Evolutionary conservation across 2,113 vertebrate genomes (phyloP).

Genomic region (Taurulus bubalis): DNA sequence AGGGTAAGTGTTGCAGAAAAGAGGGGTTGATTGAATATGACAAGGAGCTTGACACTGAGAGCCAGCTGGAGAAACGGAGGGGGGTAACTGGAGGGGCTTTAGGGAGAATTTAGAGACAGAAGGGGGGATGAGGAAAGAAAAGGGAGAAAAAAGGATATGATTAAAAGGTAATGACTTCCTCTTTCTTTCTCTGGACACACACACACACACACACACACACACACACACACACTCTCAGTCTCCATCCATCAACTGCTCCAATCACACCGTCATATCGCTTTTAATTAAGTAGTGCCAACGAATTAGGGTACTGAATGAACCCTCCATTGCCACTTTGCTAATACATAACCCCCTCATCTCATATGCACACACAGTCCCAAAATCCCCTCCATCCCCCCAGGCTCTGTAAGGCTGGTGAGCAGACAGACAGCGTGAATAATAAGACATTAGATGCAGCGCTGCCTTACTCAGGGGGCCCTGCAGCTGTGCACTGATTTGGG

Average conservation of each 20-base stretch:
- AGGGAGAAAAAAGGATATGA: slow-evolving; percentile 61
- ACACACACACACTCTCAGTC: slow-evolving; percentile 49
- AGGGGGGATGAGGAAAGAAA: slow-evolving; percentile 50
- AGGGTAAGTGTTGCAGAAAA: slow-evolving; percentile 61
- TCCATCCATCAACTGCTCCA: slow-evolving; percentile 70
- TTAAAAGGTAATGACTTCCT: slow-evolving; percentile 79
- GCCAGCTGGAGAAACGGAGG: slow-evolving; percentile 62
- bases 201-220: slow-evolving; percentile 42
- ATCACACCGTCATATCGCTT: slow-evolving; percentile 70
- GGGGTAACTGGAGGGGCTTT: slow-evolving; percentile 38
- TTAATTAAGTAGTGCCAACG: slow-evolving; percentile 72
- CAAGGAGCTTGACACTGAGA: slow-evolving; percentile 67
- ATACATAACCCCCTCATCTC: slow-evolving; percentile 65
- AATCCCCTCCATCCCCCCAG: slow-evolving; percentile 52
- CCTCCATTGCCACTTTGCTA: slow-evolving; percentile 67
- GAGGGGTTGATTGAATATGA: slow-evolving; percentile 67
- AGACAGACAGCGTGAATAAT: slow-evolving; percentile 80
- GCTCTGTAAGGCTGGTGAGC: slow-evolving; percentile 66
- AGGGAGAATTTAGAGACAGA: slow-evolving; percentile 62
- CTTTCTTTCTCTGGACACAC: slow-evolving; percentile 48
- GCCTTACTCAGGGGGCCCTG: slow-evolving; percentile 62
- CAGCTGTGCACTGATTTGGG: slow-evolving; percentile 77
- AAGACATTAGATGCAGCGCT: slow-evolving; percentile 73
- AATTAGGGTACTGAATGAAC: slow-evolving; percentile 68
- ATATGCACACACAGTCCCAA: slow-evolving; percentile 40